Percentiles rank a stretch among this genome's conserved stretches.
Conservation (phyloP, 2,113 vertebrate species). For the Corydoras sp. region DNA sequence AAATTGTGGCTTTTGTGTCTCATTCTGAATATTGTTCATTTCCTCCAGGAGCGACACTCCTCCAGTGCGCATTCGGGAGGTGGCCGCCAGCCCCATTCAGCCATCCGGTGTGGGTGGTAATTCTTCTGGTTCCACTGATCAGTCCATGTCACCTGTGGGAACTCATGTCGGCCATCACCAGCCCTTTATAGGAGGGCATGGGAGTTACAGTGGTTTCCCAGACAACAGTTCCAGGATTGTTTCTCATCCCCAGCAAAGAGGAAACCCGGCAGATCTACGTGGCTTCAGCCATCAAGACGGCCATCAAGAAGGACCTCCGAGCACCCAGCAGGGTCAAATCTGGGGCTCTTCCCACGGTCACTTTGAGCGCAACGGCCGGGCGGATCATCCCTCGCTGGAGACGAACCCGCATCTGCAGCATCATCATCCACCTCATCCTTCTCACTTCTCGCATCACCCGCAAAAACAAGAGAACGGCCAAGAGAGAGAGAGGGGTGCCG, state of each 20-base stretch:
- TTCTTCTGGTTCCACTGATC: constrained; percentile 62
- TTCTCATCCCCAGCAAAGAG: constrained; percentile 64
- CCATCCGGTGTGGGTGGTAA: constrained; percentile 48
- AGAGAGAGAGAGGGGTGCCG: constrained; percentile 52
- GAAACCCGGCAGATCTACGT: constrained; percentile 53
- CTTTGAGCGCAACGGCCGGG: constrained; percentile 68
- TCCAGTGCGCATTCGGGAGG: constrained; percentile 69
- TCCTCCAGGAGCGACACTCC: constrained; percentile 79
- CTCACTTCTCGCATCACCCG: constrained; percentile 58
- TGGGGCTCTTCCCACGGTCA: constrained; percentile 65
- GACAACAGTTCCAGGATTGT: constrained; percentile 70
- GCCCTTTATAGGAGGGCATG: constrained; percentile 68
- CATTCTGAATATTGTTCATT: not conserved
- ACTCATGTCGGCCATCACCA: constrained; percentile 60
- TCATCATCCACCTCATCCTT: constrained; percentile 51
- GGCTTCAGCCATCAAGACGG: constrained; percentile 61
- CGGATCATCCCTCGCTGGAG: constrained; percentile 58
- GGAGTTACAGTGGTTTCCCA: constrained; percentile 70
- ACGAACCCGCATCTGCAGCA: constrained; percentile 59
- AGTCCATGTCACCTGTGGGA: constrained; percentile 62
- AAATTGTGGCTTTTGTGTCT: not conserved
- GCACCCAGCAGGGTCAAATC: constrained; percentile 61
- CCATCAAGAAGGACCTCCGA: constrained; percentile 50
- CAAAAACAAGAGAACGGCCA: constrained; percentile 62
- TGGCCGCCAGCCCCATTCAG: constrained; percentile 59